These are phyloP conservation scores for Heterotis niloticus DNA, from an alignment of 2,113 vertebrate genomes.

Conservation along the genomic window DNA sequence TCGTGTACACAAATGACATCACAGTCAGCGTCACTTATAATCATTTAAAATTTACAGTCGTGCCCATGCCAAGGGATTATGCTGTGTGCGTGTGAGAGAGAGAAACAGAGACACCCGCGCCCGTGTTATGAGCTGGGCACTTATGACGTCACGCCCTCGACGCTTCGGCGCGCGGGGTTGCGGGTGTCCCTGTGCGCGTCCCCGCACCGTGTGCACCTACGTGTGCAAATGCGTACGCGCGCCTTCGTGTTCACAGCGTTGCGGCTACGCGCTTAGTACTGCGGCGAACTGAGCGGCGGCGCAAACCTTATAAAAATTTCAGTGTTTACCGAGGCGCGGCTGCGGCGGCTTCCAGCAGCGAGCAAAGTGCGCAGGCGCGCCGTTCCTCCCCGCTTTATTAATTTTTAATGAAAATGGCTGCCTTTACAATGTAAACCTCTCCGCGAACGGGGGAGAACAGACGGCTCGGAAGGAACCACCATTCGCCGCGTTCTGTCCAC, in stretches of 20 bases:
- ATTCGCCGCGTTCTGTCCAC: not conserved
- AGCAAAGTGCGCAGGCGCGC: conserved; percentile 57
- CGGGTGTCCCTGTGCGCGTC: not conserved
- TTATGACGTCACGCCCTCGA: not conserved
- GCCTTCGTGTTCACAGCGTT: not conserved
- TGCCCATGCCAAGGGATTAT: no score
- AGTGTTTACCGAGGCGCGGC: conserved; percentile 25
- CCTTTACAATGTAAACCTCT: conserved; percentile 59
- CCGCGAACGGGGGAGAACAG: conserved; percentile 44
- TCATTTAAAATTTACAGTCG: no score
- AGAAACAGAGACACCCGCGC: no score
- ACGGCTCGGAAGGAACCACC: conserved; percentile 28
- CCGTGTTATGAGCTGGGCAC: not conserved
- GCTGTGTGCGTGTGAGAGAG: no score
- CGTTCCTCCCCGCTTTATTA: conserved; percentile 50
- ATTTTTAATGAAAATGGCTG: conserved; percentile 67
- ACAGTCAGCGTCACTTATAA: no score
- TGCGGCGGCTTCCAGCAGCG: conserved; percentile 44
- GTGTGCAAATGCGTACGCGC: not conserved
- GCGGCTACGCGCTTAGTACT: not conserved
- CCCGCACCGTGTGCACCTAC: not conserved
- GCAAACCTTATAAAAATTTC: conserved; percentile 21
- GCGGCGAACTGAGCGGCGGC: not conserved
- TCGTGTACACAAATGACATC: no score
- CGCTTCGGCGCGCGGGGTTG: no score